Conservation (phyloP, 2,888 invertebrate genomes). For the Drosophila colorata region DNA sequence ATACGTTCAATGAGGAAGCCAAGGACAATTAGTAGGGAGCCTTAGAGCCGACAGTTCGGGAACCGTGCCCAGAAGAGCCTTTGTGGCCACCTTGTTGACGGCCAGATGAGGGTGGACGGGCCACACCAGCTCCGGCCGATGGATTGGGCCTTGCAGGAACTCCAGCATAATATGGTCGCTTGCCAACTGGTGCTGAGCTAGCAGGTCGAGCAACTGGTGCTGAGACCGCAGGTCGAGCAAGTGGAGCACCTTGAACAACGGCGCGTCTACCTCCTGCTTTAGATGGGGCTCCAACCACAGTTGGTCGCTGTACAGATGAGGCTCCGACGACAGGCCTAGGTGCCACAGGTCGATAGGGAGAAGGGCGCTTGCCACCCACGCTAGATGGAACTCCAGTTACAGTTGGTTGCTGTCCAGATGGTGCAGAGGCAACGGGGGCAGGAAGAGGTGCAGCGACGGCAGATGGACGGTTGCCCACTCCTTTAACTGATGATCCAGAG, state of each 20-base stretch:
- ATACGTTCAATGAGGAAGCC: not conserved
- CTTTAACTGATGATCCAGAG: not conserved
- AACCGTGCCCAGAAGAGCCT: not conserved
- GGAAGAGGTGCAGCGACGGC: no score
- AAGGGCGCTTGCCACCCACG: not conserved
- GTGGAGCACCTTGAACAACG: not conserved
- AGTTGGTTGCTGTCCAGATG: not conserved
- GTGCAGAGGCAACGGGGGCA: not conserved
- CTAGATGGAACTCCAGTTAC: not conserved
- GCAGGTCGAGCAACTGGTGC: no score
- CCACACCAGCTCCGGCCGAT: not conserved
- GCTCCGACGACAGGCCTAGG: not conserved
- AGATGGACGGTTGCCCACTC: not conserved
- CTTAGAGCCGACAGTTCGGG: not conserved
- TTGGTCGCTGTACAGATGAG: not conserved
- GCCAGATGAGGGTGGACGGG: no score
- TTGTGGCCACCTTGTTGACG: not conserved
- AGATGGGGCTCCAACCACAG: conserved; percentile 1
- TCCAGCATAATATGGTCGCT: conserved; percentile 1
- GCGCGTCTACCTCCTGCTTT: not conserved
- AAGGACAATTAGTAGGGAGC: conserved; percentile 3
- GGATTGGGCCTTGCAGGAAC: not conserved
- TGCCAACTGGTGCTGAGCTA: not conserved
- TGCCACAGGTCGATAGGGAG: not conserved
- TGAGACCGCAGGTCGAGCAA: no score